Percentiles rank a stretch among this genome's conserved stretches.
Evolutionary conservation across 2,797 vertebrate genomes (phyloP).

Genomic region (Cyprinella venusta): DNA sequence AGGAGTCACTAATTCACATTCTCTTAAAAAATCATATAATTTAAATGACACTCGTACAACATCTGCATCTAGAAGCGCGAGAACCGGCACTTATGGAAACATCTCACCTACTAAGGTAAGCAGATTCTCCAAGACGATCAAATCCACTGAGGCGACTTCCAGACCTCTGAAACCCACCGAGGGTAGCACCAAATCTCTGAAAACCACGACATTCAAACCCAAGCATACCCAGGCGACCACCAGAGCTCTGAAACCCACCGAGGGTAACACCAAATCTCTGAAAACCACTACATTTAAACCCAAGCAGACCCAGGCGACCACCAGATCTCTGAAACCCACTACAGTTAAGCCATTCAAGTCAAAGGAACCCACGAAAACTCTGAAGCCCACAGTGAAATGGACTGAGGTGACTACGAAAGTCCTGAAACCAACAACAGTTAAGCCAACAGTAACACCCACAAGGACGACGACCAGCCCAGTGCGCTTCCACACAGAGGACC

Average conservation of each 20-base stretch:
- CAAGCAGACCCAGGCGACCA: not conserved
- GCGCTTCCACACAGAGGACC: conserved; percentile 46
- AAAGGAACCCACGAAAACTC: not conserved
- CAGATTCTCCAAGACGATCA: conserved; percentile 1
- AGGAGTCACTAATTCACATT: not conserved
- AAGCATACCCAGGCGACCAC: not conserved
- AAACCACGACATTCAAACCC: conserved; percentile 5
- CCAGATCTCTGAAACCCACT: not conserved
- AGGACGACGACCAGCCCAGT: not conserved
- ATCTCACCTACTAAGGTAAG: conserved; percentile 12
- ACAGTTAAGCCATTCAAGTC: not conserved
- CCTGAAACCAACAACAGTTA: conserved; percentile 17
- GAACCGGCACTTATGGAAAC: not conserved
- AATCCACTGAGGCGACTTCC: conserved; percentile 30
- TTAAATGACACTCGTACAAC: conserved; percentile 3
- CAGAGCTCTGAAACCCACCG: not conserved
- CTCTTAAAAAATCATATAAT: conserved; percentile 12
- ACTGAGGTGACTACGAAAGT: not conserved
- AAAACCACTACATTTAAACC: conserved; percentile 11
- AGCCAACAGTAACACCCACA: conserved; percentile 44
- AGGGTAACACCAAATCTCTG: not conserved
- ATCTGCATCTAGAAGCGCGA: not conserved
- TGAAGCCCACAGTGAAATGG: not conserved
- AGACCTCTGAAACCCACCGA: not conserved
- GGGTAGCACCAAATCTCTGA: not conserved